A percentile compares a stretch with the other conserved stretches of the same genome.
Evolutionary conservation across 2,888 invertebrate genomes (phyloP).

Genomic region (Oligia strigilis): DNA sequence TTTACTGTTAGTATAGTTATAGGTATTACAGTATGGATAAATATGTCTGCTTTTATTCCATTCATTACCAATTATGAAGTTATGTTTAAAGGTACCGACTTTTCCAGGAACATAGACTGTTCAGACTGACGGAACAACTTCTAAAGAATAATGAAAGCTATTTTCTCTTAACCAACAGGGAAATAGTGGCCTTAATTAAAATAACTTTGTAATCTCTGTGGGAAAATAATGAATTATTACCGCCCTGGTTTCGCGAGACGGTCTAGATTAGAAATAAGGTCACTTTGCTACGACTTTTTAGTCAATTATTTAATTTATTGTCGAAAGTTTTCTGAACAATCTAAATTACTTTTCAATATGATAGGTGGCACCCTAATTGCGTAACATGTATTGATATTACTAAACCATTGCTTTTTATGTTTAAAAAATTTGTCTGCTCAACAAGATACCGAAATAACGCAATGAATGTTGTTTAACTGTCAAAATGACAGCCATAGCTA

Average conservation of each 20-base stretch:
- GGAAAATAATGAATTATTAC: conserved; percentile 53
- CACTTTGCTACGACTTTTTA: not conserved
- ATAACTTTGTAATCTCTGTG: conserved; percentile 53
- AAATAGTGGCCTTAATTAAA: conserved; percentile 59
- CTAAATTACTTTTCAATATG: not conserved
- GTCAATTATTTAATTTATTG: not conserved
- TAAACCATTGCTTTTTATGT: not conserved
- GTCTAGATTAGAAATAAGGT: conserved; percentile 30
- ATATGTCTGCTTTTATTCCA: not conserved
- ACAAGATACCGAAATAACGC: too few species aligned
- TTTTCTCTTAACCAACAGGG: conserved; percentile 33
- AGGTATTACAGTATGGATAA: not conserved
- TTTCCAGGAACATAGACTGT: conserved; percentile 12
- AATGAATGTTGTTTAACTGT: not conserved
- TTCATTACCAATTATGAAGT: not conserved
- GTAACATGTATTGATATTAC: too few species aligned
- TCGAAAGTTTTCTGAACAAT: not conserved
- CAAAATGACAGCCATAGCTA: too few species aligned
- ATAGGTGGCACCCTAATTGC: not conserved
- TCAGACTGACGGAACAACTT: conserved; percentile 10
- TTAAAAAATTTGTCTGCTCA: not conserved
- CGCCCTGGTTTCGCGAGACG: conserved; percentile 37
- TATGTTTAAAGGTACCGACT: not conserved
- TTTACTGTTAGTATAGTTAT: not conserved
- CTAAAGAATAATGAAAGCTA: conserved; percentile 30